Percentiles rank a stretch among this genome's conserved stretches.
Evolutionary conservation across 2,888 invertebrate genomes (phyloP).

Genomic region (Hetaerina titia): DNA sequence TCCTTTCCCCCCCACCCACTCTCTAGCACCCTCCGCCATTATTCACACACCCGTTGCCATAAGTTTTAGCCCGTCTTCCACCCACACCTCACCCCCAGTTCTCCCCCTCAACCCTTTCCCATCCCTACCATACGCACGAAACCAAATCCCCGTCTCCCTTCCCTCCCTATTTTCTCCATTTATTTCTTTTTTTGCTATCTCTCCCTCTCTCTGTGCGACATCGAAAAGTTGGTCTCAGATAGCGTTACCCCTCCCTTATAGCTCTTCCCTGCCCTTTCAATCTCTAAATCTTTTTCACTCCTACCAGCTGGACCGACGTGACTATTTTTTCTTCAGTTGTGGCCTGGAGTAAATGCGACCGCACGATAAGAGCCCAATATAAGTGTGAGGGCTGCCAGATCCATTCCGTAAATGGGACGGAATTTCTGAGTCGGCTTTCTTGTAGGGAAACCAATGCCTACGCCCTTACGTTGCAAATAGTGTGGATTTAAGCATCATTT

Average conservation of each 20-base stretch:
- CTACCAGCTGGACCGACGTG: neutral
- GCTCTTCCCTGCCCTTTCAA: neutral
- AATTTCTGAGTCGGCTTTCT: no score
- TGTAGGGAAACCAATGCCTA: no score
- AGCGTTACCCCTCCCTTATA: neutral
- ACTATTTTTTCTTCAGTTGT: no score
- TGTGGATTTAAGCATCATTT: no score
- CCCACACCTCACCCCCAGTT: neutral
- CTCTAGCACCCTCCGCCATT: neutral
- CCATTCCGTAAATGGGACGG: no score
- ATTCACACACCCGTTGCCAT: neutral
- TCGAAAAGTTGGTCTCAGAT: conserved; percentile 19
- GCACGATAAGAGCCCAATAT: no score
- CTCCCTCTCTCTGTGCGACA: neutral
- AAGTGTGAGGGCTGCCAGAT: no score
- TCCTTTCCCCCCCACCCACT: neutral
- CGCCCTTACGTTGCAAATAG: no score
- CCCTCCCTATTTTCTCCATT: neutral
- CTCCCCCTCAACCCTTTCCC: neutral
- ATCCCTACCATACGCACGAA: neutral
- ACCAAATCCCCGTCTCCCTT: neutral
- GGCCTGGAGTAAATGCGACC: no score
- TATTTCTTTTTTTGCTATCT: neutral
- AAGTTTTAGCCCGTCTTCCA: neutral
- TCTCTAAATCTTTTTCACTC: neutral